A percentile compares a stretch with the other conserved stretches of the same genome.
phyloP scores from a whole-genome alignment of 1,140 invertebrate genomes.

The Meteorus sp. region DNA sequence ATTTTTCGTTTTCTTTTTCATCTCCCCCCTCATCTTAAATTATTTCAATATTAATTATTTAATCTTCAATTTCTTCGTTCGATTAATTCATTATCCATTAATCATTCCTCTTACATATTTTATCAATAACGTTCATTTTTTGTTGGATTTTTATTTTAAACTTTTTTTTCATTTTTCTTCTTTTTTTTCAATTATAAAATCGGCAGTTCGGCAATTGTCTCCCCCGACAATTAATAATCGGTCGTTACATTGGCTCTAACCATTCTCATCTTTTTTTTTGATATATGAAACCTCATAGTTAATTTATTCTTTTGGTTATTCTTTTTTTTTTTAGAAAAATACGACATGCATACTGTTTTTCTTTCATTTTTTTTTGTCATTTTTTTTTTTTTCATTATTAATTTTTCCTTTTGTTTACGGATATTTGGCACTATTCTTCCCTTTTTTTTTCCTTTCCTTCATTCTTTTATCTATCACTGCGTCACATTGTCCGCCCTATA shows the following conservation, averaged over 20 bases:
- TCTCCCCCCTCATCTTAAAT: background rate
- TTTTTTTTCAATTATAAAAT: constrained; percentile 47
- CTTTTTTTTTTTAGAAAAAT: constrained; percentile 53
- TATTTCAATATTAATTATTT: constrained; percentile 5
- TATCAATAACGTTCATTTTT: constrained; percentile 16
- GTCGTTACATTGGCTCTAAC: constrained; percentile 24
- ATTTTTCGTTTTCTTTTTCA: background rate
- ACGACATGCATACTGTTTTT: constrained; percentile 55
- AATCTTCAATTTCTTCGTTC: constrained; percentile 8
- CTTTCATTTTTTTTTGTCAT: constrained; percentile 6
- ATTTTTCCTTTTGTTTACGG: too few relatives aligned
- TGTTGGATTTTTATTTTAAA: constrained; percentile 14
- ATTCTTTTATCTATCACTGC: constrained; percentile 1
- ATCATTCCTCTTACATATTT: background rate
- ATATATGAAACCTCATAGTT: constrained; percentile 59
- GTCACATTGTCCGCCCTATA: constrained; percentile 50
- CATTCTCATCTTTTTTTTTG: constrained; percentile 38
- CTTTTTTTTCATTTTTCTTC: constrained; percentile 8
- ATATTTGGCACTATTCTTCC: constrained; percentile 58
- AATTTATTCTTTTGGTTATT: background rate
- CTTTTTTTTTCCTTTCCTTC: constrained; percentile 5
- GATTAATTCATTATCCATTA: constrained; percentile 16
- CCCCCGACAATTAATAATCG: constrained; percentile 17
- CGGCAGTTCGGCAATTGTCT: constrained; percentile 53
- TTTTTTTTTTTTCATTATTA: constrained; percentile 10